Conservation (phyloP, 2,113 vertebrate species). For the Sebastes fasciatus region DNA sequence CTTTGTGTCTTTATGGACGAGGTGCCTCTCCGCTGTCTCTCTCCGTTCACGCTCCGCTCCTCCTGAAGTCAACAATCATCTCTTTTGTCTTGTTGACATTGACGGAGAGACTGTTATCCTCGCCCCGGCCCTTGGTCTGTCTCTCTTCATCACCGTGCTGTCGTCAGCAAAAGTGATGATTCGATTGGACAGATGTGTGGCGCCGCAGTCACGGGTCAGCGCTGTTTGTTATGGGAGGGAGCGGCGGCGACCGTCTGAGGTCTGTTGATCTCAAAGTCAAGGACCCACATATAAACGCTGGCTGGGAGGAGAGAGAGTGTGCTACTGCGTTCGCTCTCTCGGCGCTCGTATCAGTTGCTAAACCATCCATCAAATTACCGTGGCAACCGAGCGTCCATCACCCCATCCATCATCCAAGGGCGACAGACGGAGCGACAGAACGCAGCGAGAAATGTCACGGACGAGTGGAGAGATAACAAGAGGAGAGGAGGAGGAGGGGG, state of each 20-base stretch:
- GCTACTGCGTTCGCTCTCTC: slow-evolving; percentile 1
- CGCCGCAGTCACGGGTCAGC: slow-evolving; percentile 45
- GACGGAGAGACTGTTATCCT: slow-evolving; percentile 45
- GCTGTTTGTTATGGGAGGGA: slow-evolving; percentile 32
- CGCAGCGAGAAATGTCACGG: slow-evolving; percentile 63
- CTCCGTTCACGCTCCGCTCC: neutral
- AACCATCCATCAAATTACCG: slow-evolving; percentile 81
- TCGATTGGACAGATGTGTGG: slow-evolving; percentile 45
- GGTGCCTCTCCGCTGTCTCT: neutral
- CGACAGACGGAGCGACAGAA: slow-evolving; percentile 67
- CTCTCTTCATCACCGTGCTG: slow-evolving; percentile 27
- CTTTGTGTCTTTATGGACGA: neutral
- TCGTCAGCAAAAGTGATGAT: slow-evolving; percentile 47
- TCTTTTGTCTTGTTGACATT: slow-evolving; percentile 51
- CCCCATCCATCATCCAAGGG: slow-evolving; percentile 79
- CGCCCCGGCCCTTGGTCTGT: neutral
- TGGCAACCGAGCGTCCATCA: slow-evolving; percentile 72
- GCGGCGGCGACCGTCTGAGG: slow-evolving; percentile 33
- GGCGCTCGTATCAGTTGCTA: slow-evolving; percentile 61
- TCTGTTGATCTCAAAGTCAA: slow-evolving; percentile 67
- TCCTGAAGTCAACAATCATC: slow-evolving; percentile 31
- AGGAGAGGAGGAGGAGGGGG: neutral
- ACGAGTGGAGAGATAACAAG: slow-evolving; percentile 70
- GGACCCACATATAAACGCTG: slow-evolving; percentile 19
- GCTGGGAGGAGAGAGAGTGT: neutral